Conservation (phyloP, 2,113 vertebrate species). For the Leucosticte australis region DNA sequence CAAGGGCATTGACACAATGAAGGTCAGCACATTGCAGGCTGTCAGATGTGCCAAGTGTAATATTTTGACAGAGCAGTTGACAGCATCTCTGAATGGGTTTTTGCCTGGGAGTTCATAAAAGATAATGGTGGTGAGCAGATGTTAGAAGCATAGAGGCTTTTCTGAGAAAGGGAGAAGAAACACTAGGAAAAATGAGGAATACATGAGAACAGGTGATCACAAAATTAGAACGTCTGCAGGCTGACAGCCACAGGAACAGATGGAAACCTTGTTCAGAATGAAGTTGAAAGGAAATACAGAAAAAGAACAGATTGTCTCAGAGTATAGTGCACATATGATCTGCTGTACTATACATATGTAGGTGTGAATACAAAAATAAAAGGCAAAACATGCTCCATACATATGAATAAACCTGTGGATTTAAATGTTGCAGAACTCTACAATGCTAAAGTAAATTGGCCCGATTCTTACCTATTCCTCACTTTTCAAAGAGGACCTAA, state of each 20-base stretch:
- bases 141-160: slow-evolving; percentile 6
- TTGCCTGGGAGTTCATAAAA: slow-evolving; percentile 26
- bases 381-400: neutral
- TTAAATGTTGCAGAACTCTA: neutral
- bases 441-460: neutral
- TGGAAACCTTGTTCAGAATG: slow-evolving; percentile 1
- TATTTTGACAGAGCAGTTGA: slow-evolving; percentile 13
- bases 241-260: slow-evolving; percentile 35
- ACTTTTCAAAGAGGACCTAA: neutral
- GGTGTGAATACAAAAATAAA: neutral
- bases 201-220: slow-evolving; percentile 45
- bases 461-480: neutral
- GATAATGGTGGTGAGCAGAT: slow-evolving; percentile 28
- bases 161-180: slow-evolving; percentile 9
- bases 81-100: slow-evolving; percentile 9
- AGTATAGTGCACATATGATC: neutral
- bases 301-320: neutral
- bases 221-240: slow-evolving; percentile 38
- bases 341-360: neutral
- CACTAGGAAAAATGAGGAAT: neutral
- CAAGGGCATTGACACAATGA: neutral
- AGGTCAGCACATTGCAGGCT: neutral
- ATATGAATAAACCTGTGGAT: neutral
- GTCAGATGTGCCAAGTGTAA: neutral
- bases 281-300: slow-evolving; percentile 17